Base-by-base conservation (phyloP, 2,888 invertebrate species). In the Sphinx pinastri region DNA sequence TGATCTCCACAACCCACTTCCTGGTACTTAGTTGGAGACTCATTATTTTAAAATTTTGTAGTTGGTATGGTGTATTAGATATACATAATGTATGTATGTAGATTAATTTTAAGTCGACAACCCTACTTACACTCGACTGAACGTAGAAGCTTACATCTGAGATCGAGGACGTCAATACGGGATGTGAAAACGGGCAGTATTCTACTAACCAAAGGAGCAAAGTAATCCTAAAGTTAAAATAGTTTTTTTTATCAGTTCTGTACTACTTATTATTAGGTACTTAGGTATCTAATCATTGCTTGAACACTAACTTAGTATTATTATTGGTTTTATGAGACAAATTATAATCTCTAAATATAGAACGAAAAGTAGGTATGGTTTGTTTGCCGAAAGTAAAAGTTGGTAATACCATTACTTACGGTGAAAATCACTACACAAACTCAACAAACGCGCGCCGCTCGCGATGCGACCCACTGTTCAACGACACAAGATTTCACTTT, bases 401-500 rank as follows among this genome's bases (percentile, higher is more conserved):
- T 84, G 80, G 80, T 81, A 85, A 85, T 82, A 83, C 77, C 78
- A 79, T 80, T 77, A 76, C 79, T 80, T 81, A 79, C 81, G 84
- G 90, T 88, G 93, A 90, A 93, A 92, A 90, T 88, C 85, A 81
- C 83, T 86, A 86, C 82, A 83, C 88, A 89, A 89, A 90, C 89
- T 81, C 84, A 88, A 91, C 84, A 88, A 91, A 90, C 89, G 88
- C 86, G 88, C 84, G 88, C 82, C 81, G 85, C 84, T 79, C 77
- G 80, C 82, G 83, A 82, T 83, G 81, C 88, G 88, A 91, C 91
- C 89, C 88, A 91, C 90, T 91, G 87, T 77, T 86, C 85, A 81
- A 84, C 85, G 82, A 79, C 81, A 82, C 82, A 85, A 89, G 90
- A 92, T 93, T 93, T 93, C 93, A 93, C 93, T 93, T 93, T 92